A percentile compares a stretch with the other conserved stretches of the same genome.
Evolutionary conservation across 2,888 invertebrate genomes (phyloP).

Genomic region (Lampropteryx suffumata): DNA sequence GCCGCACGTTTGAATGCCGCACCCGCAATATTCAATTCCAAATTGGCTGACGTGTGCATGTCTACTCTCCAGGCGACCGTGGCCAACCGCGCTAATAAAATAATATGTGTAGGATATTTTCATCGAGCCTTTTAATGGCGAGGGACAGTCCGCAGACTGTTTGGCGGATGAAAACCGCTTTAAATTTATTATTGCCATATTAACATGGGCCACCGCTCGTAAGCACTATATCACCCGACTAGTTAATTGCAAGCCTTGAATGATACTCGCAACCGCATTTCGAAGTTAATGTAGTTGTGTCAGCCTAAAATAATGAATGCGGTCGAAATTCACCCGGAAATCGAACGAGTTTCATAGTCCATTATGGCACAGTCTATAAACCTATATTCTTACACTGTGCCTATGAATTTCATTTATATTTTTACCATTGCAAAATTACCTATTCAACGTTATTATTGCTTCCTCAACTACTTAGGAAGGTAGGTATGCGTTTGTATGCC

Average conservation of each 20-base stretch:
- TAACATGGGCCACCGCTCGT: slow-evolving; percentile 59
- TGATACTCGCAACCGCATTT: slow-evolving; percentile 75
- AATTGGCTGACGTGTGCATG: slow-evolving; percentile 37
- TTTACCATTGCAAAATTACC: too few species aligned
- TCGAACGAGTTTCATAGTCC: slow-evolving; percentile 31
- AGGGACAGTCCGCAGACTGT: slow-evolving; percentile 45
- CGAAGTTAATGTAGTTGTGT: slow-evolving; percentile 72
- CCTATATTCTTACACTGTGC: too few species aligned
- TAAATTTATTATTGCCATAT: slow-evolving; percentile 79
- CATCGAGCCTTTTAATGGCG: slow-evolving; percentile 60
- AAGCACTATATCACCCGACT: slow-evolving; percentile 72
- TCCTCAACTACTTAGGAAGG: too few species aligned
- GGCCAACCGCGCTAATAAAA: slow-evolving; percentile 41
- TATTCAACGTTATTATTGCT: too few species aligned
- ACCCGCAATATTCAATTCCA: slow-evolving; percentile 47
- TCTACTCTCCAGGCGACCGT: slow-evolving; percentile 33
- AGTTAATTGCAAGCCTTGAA: slow-evolving; percentile 76
- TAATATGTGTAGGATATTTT: slow-evolving; percentile 59
- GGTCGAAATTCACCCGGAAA: slow-evolving; percentile 48
- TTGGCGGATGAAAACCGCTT: slow-evolving; percentile 58
- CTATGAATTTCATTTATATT: too few species aligned
- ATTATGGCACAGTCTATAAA: too few species aligned
- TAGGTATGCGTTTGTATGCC: slow-evolving; percentile 30
- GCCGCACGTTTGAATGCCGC: slow-evolving; percentile 43
- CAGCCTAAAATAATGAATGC: slow-evolving; percentile 67